Evolutionary conservation across 2,888 invertebrate species (phyloP), one percentile per base, ranked within the genome.

Genomic region (Troides oblongomaculatus): DNA sequence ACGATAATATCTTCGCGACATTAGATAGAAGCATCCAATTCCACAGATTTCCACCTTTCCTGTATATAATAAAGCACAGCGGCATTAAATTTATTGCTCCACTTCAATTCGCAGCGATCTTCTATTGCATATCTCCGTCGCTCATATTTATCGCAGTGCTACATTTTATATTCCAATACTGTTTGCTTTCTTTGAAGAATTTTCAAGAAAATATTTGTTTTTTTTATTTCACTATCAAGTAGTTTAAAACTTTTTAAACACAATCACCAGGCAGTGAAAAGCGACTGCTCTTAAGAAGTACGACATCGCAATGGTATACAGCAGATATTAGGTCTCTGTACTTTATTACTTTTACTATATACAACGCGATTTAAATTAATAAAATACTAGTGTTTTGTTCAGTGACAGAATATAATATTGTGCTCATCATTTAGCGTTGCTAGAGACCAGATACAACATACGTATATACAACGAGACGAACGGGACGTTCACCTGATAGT

Each of bases 81-180:
- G 74, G 72, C 71, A 73, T 78, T 74, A 79, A 78, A 76, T 76
- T 79, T 78, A 78, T 76, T 70, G 73, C 74, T 66, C 74, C 72
- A 73, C 73, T 72, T 74, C 75, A 75, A 76, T 75, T 77, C 74
- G 73, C 72, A 71, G 73, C 75, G 72, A 74, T 74, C 76, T 75
- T 76, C 73, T 77, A 76, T 74, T 75, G 77, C 76, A 76, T 75
- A 77, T 78, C 50, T 73, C 64, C 72, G 70, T 73, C 68, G 69
- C 75, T 79, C 74, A 75, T 75, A 73, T 76, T 74, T 77, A 75
- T 77, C 68, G 70, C 66, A 58, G 62, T 69, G 62, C 50, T 72
- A 75, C 75, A 73, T 74, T 77, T 74, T 74, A 75, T 77, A 75
- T 77, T 74, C 72, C 61, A 64, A 61, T 39, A 30, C 25, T 53